These are phyloP conservation scores for Edolisoma coerulescens DNA, from an alignment of 2,113 vertebrate species.

Conservation along the genomic window DNA sequence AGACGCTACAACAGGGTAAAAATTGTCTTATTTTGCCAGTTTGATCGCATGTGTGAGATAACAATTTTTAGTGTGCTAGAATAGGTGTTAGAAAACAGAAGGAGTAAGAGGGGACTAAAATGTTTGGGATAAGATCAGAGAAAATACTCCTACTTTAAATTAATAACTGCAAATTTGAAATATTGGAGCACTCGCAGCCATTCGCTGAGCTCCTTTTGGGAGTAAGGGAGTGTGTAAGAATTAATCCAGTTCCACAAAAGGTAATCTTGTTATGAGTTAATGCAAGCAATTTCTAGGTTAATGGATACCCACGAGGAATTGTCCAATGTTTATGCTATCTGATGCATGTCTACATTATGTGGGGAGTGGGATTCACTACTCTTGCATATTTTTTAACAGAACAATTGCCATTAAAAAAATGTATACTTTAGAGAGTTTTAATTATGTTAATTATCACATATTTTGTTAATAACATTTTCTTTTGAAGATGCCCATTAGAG, in stretches of 20 bases:
- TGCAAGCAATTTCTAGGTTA: neutral
- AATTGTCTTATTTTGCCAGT: neutral
- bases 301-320: slow-evolving; percentile 17
- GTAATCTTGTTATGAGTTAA: slow-evolving; percentile 30
- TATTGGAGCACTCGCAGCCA: neutral
- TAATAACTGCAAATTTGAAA: neutral
- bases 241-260: slow-evolving; percentile 13
- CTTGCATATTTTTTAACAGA: slow-evolving; percentile 36
- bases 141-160: neutral
- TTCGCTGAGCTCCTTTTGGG: neutral
- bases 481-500: slow-evolving; percentile 68
- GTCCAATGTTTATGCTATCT: slow-evolving; percentile 2
- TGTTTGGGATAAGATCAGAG: neutral
- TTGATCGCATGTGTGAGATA: neutral
- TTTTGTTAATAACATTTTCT: slow-evolving; percentile 72
- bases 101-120: neutral
- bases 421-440: slow-evolving; percentile 52
- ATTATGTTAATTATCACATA: slow-evolving; percentile 69
- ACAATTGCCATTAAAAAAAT: slow-evolving; percentile 36
- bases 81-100: neutral
- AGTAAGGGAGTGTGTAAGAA: neutral
- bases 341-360: neutral
- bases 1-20: neutral
- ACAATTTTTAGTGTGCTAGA: neutral
- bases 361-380: slow-evolving; percentile 23